These are phyloP conservation scores for Zaprionus lineosus DNA, from an alignment of 2,888 invertebrate genomes.

Conservation along the genomic window DNA sequence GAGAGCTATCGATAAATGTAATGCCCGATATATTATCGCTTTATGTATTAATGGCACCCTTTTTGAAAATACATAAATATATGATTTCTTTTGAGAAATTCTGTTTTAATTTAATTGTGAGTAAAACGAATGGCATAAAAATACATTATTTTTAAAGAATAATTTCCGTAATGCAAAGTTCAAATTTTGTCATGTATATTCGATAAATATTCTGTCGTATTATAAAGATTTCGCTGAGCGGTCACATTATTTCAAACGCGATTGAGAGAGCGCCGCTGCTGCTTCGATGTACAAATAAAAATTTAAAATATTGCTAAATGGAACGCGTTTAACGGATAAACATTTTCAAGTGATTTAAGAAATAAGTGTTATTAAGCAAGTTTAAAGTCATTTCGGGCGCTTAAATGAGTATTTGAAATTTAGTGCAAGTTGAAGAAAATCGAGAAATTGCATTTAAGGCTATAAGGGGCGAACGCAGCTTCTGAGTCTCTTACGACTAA, in stretches of 20 bases:
- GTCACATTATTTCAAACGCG: conserved; percentile 42
- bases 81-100: too few species aligned
- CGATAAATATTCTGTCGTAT: conserved; percentile 1
- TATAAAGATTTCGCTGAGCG: background rate
- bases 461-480: conserved; percentile 44
- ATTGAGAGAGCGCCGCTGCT: conserved; percentile 50
- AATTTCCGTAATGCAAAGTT: too few species aligned
- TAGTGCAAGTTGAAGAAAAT: conserved; percentile 17
- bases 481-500: conserved; percentile 29
- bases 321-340: conserved; percentile 55
- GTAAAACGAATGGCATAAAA: too few species aligned
- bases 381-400: conserved; percentile 2
- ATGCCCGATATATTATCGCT: conserved; percentile 10
- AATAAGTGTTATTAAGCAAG: conserved; percentile 16
- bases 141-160: too few species aligned
- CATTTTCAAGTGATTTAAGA: conserved; percentile 29
- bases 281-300: conserved; percentile 53
- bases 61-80: too few species aligned
- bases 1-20: conserved; percentile 12
- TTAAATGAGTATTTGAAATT: conserved; percentile 1
- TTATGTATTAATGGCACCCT: too few species aligned
- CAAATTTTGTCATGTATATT: background rate
- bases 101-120: too few species aligned
- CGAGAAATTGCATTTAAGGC: conserved; percentile 36
- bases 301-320: conserved; percentile 57